phyloP scores from a whole-genome alignment of 2,113 vertebrate species.

The Bombycilla garrulus region DNA sequence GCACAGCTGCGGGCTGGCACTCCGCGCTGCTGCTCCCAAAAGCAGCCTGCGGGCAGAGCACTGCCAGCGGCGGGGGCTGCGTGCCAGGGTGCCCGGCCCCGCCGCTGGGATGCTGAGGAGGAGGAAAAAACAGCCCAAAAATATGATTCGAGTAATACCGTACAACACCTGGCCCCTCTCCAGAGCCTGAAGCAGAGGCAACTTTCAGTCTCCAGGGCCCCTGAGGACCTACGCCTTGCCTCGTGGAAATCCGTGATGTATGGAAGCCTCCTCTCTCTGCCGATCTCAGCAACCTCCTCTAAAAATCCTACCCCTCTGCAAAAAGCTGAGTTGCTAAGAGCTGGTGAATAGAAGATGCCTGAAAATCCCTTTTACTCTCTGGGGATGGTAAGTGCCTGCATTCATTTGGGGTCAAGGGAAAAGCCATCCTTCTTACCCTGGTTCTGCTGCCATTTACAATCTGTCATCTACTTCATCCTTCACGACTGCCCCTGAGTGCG shows the following conservation, averaged over 20 bases:
- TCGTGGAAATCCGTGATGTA: not conserved
- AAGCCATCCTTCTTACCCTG: not conserved
- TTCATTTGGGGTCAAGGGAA: not conserved
- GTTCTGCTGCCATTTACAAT: not conserved
- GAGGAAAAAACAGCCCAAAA: not conserved
- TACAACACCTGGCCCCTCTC: not conserved
- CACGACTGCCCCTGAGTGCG: accelerated
- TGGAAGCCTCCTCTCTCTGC: not conserved
- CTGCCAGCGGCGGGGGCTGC: accelerated
- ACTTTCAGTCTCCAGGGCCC: not conserved
- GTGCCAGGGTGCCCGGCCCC: not conserved
- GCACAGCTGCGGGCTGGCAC: not conserved
- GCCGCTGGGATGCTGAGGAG: not conserved
- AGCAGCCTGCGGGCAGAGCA: accelerated
- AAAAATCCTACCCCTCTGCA: not conserved
- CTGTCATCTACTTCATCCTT: not conserved
- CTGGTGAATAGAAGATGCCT: not conserved
- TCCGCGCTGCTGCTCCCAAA: accelerated
- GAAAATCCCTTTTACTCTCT: not conserved
- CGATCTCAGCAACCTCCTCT: not conserved
- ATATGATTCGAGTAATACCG: accelerated
- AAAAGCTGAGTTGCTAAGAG: not conserved
- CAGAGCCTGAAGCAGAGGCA: not conserved
- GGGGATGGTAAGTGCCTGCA: not conserved
- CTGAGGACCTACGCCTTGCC: not conserved